Evolutionary conservation across 2,888 invertebrate species (phyloP), one percentile per base, ranked within the genome.

Genomic region (Argyresthia goedartella): DNA sequence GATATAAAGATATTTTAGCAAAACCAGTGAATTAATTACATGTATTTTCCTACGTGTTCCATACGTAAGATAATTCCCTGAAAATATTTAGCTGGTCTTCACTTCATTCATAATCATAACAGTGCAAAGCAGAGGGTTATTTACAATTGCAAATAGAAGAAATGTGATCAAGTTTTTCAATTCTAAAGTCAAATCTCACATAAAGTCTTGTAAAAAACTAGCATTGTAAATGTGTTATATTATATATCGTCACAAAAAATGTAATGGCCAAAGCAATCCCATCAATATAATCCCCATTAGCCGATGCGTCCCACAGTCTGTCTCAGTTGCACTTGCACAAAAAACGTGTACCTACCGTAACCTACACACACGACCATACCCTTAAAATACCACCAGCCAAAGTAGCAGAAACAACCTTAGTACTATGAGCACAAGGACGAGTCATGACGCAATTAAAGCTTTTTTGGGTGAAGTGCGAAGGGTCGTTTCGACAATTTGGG

Each of bases 261-360:
- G 48, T 41, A 50, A 50, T 41, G 50, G 50, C 42, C 25, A 66
- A 25, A 25, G 71, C 66, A 71, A 72, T 73, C 74, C 71, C 71
- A 49, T 55, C 53, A 64, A 60, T 73, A 81, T 73, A 75, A 78
- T 76, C 73, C 73, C 80, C 76, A 82, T 81, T 82, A 84, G 50
- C 13, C 7, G 15, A 2, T 47, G 11, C n/a, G 47, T 47, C 47
- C 34, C 25, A 10, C 15, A 15, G 16, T 56, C 60, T 59, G 41
- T 82, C 82, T 67, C 76, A 58, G 72, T 82, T 74, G 62, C 79
- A 76, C 84, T 61, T 57, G 57, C 56, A 81, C 84, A 85, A 84
- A 85, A 85, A 85, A 82, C 69, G 61, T 68, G 78, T 81, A 81
- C 81, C 80, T 82, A 74, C 44, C 36, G 8, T 14, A 25, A 25